These are phyloP conservation scores for Sinodicranocentrus sp. DNA, from an alignment of 2,888 invertebrate genomes.

Conservation along the genomic window DNA sequence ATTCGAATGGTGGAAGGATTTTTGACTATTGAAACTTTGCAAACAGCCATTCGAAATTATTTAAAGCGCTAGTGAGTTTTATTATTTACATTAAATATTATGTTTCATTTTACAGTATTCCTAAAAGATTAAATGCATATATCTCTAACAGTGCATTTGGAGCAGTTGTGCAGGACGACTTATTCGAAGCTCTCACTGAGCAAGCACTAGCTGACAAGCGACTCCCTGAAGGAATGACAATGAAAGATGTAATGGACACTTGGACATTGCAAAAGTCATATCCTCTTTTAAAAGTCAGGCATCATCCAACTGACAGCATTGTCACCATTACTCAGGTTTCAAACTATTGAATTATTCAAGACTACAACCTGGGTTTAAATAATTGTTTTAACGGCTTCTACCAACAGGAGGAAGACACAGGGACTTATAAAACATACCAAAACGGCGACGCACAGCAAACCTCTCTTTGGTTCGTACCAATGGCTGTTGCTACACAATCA, in stretches of 20 bases:
- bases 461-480: conserved; percentile 67
- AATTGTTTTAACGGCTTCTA: too few relatives aligned
- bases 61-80: conserved; percentile 58
- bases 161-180: conserved; percentile 84
- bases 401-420: conserved; percentile 55
- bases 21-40: conserved; percentile 81
- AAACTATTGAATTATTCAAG: too few relatives aligned
- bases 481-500: conserved; percentile 64
- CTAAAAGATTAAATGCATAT: too few relatives aligned
- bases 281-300: conserved; percentile 82
- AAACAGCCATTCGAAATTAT: conserved; percentile 80
- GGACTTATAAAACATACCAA: too few relatives aligned
- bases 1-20: conserved; percentile 82
- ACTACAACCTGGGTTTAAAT: too few relatives aligned
- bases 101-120: too few relatives aligned
- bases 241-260: conserved; percentile 84
- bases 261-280: conserved; percentile 87
- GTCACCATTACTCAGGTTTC: conserved; percentile 64
- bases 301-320: conserved; percentile 17
- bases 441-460: conserved; percentile 24
- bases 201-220: conserved; percentile 77
- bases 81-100: not conserved
- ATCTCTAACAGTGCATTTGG: conserved; percentile 78
- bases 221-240: conserved; percentile 79
- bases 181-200: conserved; percentile 82